Base-by-base conservation (phyloP, 2,797 vertebrate species). In the Linurgus olivaceus region DNA sequence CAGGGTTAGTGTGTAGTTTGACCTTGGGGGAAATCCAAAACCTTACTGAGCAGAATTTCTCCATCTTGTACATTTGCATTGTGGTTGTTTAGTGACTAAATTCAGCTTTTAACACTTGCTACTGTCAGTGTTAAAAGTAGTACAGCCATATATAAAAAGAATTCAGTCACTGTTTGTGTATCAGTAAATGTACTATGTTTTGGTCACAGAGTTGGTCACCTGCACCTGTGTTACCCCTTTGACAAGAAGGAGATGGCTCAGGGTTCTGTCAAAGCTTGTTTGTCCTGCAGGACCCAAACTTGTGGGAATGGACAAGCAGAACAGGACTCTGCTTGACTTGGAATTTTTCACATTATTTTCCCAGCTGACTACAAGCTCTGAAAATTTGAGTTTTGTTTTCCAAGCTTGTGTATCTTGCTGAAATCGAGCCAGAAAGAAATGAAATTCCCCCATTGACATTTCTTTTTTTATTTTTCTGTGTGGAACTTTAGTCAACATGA, bases 1-100 rank as follows among this genome's bases (percentile, higher is more conserved):
- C 19, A 9, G 78, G 73, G 40, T 82, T 77, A 72, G 77, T 28
- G 48, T 82, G 84, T 75, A 77, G 62, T 78, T 94, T 78, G 73
- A 82, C 51, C 47, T 33, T 14, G 62, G 59, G 88, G 62, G 74
- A 84, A 87, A 90, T 84, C 70, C 51, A 3, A 86, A 75, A 66
- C 52, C 61, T 65, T 77, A 55, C 57, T 75, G 11, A 5, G 7
- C 75, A 62, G 74, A 61, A 55, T 66, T 80, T 93, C 68, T 86
- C 81, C 48, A 44, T 82, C 58, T 55, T 79, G 44, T 86, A 18
- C 71, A 6, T 78, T 91, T 63, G 85, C 57, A 45, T 21, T 75
- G 61, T 90, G 67, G 40, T 86, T 80, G 67, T 62, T 85, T n/a
- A 77, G 71, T 92, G 76, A 63, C 80, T 81, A 33, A 90, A 93